Conservation (phyloP, 2,888 invertebrate genomes). For the Meganola albula region DNA sequence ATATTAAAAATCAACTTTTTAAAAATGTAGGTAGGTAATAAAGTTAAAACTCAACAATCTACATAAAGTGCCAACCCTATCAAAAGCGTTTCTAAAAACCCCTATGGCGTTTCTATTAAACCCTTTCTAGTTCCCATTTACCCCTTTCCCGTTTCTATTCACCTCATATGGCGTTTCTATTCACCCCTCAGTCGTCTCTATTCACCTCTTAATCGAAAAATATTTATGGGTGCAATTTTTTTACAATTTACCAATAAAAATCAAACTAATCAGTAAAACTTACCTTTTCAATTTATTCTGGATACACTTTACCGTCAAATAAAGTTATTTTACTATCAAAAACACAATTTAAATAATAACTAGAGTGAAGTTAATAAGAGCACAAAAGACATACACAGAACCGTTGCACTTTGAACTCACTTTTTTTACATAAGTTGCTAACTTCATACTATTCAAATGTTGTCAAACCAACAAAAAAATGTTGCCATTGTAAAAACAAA, state of each 20-base stretch:
- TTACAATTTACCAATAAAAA: constrained; percentile 13
- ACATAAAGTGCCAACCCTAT: constrained; percentile 15
- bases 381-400: constrained; percentile 11
- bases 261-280: constrained; percentile 12
- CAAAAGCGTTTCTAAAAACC: constrained; percentile 13
- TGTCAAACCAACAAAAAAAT: constrained; percentile 9
- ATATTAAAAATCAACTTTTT: constrained; percentile 6
- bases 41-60: constrained; percentile 8
- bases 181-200: constrained; percentile 11
- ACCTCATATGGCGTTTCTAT: constrained; percentile 11
- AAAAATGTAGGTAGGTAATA: constrained; percentile 8
- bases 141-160: constrained; percentile 12
- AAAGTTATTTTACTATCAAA: constrained; percentile 10
- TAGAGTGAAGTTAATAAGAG: constrained; percentile 9
- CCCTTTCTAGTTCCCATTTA: constrained; percentile 8
- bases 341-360: constrained; percentile 13
- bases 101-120: constrained; percentile 13
- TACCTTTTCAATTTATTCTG: constrained; percentile 11
- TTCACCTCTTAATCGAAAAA: constrained; percentile 13
- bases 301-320: constrained; percentile 11
- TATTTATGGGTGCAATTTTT: constrained; percentile 9
- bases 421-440: constrained; percentile 9
- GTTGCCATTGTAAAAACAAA: constrained; percentile 12
- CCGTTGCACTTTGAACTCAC: constrained; percentile 10
- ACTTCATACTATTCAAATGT: constrained; percentile 11